These are phyloP conservation scores for Mesocricetus auratus DNA, from an alignment of 2,113 vertebrate genomes.

Conservation along the genomic window DNA sequence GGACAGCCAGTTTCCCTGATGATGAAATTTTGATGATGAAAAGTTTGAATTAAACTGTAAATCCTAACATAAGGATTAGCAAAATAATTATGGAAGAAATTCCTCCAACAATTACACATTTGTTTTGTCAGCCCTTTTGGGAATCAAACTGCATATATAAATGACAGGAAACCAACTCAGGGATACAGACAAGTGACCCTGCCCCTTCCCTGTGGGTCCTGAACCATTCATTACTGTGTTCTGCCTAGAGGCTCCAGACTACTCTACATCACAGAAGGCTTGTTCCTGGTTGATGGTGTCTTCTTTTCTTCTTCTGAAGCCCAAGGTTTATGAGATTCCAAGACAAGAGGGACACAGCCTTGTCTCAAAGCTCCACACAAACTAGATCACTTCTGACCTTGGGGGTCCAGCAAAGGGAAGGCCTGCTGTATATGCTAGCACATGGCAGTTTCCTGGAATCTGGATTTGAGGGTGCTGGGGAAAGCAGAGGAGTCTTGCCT, in stretches of 20 bases:
- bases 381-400: background rate
- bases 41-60: background rate
- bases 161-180: background rate
- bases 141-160: background rate
- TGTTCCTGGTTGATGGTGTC: background rate
- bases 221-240: background rate
- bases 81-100: background rate
- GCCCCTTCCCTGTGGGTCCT: rapidly evolving
- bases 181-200: background rate
- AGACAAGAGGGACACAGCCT: background rate
- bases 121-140: background rate
- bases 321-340: background rate
- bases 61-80: constrained; percentile 57
- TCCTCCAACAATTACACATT: background rate
- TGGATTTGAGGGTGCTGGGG: constrained; percentile 86
- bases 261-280: rapidly evolving
- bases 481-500: constrained; percentile 85
- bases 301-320: constrained; percentile 60
- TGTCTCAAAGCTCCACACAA: background rate
- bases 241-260: rapidly evolving
- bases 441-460: constrained; percentile 88
- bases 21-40: constrained; percentile 50
- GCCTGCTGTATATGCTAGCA: constrained; percentile 89
- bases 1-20: constrained; percentile 52
- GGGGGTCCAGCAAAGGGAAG: constrained; percentile 83